A percentile compares a stretch with the other conserved stretches of the same genome.
These are phyloP conservation scores for Lanius ludovicianus DNA, from an alignment of 2,113 vertebrate genomes.

Conservation along the genomic window DNA sequence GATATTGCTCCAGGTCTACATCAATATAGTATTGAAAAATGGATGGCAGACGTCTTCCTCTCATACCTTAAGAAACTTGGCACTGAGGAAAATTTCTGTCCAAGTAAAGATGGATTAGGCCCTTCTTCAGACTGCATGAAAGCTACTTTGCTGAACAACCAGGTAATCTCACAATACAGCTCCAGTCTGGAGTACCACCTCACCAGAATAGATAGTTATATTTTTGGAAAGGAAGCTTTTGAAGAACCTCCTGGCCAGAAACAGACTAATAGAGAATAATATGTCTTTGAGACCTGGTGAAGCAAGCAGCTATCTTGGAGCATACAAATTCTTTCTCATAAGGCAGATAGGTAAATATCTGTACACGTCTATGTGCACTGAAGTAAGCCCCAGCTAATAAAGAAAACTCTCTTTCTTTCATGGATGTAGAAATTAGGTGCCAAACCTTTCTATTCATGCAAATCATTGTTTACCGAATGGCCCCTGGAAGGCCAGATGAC, in stretches of 20 bases:
- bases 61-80: neutral
- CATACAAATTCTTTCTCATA: neutral
- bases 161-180: neutral
- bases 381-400: neutral
- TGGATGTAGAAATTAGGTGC: neutral
- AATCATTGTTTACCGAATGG: neutral
- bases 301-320: neutral
- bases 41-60: neutral
- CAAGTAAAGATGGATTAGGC: neutral
- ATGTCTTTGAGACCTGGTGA: neutral
- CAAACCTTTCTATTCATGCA: neutral
- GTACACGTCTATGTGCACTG: accelerated
- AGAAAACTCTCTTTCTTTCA: neutral
- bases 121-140: neutral
- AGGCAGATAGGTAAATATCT: neutral
- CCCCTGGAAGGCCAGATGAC: neutral
- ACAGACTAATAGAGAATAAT: neutral
- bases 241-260: neutral
- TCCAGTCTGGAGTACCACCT: neutral
- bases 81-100: neutral
- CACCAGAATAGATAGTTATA: neutral
- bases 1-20: neutral
- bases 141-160: neutral
- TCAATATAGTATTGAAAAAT: neutral
- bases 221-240: neutral